Percentiles rank a stretch among this genome's conserved stretches.
phyloP scores from a whole-genome alignment of 92 coral and sea anemone genomes.

The Desmophyllum pertusum region DNA sequence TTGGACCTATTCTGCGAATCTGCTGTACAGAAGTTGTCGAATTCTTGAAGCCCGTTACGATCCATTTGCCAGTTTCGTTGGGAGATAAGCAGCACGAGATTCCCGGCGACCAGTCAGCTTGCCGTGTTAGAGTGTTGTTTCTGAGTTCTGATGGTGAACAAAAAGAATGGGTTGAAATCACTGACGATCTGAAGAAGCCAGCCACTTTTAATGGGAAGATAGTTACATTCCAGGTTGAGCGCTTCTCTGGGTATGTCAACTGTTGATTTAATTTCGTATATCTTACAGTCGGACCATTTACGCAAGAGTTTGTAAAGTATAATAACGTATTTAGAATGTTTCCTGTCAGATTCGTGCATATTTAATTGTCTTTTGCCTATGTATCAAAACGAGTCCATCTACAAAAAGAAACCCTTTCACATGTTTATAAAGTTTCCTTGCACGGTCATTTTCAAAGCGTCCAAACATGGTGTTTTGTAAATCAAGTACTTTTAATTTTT shows the following conservation, averaged over 20 bases:
- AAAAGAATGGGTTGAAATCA: constrained; percentile 33
- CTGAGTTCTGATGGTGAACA: constrained; percentile 16
- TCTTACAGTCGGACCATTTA: neutral
- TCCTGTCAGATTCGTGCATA: no score
- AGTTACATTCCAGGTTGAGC: constrained; percentile 37
- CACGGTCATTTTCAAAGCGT: no score
- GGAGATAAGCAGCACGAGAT: neutral
- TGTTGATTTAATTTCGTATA: neutral
- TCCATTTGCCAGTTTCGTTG: constrained; percentile 27
- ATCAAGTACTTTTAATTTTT: neutral
- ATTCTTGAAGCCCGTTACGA: constrained; percentile 38
- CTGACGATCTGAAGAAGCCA: constrained; percentile 8
- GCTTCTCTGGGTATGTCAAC: constrained; percentile 44
- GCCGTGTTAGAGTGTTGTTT: constrained; percentile 30
- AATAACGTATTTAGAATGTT: no score
- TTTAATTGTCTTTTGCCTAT: no score
- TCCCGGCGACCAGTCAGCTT: constrained; percentile 13
- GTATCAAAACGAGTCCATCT: no score
- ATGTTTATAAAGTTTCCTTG: no score
- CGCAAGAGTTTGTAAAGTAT: neutral
- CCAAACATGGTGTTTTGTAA: neutral
- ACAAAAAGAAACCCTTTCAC: no score
- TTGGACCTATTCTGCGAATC: constrained; percentile 37
- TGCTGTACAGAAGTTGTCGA: neutral
- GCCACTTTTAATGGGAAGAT: neutral